These are phyloP conservation scores for Grantiella picta DNA, from an alignment of 2,113 vertebrate genomes.

Conservation along the genomic window DNA sequence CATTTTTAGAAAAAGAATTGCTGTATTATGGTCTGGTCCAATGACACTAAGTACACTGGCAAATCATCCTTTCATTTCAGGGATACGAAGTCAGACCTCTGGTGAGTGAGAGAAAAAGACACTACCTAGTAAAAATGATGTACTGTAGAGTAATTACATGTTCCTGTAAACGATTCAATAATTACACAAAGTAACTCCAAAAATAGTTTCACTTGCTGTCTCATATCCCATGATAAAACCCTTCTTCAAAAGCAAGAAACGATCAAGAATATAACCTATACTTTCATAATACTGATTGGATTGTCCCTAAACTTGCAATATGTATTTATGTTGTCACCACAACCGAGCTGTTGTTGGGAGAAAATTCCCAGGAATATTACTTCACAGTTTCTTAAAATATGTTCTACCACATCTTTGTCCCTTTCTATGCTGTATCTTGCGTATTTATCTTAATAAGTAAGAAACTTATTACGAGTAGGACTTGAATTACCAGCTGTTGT, in stretches of 20 bases:
- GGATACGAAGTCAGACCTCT: not conserved
- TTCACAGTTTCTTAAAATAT: not conserved
- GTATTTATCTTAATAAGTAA: not conserved
- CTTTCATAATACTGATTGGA: not conserved
- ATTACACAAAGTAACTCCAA: not conserved
- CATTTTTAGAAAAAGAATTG: not conserved
- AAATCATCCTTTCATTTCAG: not conserved
- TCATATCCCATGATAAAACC: not conserved
- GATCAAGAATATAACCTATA: not conserved
- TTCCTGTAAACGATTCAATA: not conserved
- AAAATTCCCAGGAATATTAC: not conserved
- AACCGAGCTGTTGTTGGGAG: not conserved
- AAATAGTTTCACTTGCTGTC: slow-evolving; percentile 13
- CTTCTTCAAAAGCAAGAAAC: not conserved
- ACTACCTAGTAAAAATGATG: not conserved
- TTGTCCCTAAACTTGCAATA: not conserved
- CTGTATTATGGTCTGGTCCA: not conserved
- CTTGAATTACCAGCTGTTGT: not conserved
- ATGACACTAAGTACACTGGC: not conserved
- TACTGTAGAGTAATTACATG: not conserved
- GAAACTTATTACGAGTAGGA: not conserved
- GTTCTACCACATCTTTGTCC: not conserved
- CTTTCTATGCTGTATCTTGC: not conserved
- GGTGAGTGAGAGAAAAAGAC: not conserved
- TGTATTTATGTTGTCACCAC: not conserved